phyloP scores from a whole-genome alignment of 2,888 invertebrate species.

The Argyresthia goedartella region DNA sequence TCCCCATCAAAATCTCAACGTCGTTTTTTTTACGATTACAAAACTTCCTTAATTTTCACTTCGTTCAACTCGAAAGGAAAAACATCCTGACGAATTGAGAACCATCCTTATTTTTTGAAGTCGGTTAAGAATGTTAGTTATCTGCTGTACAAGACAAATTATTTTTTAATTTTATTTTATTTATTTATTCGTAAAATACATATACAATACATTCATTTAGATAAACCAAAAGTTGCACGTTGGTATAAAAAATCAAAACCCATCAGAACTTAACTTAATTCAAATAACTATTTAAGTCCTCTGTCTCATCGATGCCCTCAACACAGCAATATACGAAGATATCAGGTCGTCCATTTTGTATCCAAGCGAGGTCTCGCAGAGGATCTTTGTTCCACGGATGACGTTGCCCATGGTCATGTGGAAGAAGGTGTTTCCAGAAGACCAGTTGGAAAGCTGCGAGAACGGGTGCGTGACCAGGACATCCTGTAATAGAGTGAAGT shows the following conservation, averaged over 20 bases:
- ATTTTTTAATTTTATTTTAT: too few relatives aligned
- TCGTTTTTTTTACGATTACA: too few relatives aligned
- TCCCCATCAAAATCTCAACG: too few relatives aligned
- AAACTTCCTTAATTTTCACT: too few relatives aligned
- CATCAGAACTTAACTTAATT: background rate
- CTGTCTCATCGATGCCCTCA: slow-evolving; percentile 47
- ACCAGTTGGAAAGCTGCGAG: slow-evolving; percentile 93
- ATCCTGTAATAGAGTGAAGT: slow-evolving; percentile 70
- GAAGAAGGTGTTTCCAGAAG: slow-evolving; percentile 95
- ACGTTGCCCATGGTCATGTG: slow-evolving; percentile 96
- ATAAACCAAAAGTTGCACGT: background rate
- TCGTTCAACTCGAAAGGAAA: too few relatives aligned
- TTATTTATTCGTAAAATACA: too few relatives aligned
- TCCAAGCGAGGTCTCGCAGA: slow-evolving; percentile 93
- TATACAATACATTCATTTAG: background rate
- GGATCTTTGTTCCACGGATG: slow-evolving; percentile 87
- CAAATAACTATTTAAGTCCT: slow-evolving; percentile 13
- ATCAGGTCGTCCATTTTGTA: slow-evolving; percentile 98
- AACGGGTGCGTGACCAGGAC: slow-evolving; percentile 88
- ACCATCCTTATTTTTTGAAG: too few relatives aligned
- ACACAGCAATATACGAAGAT: slow-evolving; percentile 85
- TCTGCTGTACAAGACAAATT: too few relatives aligned
- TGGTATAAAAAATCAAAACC: too few relatives aligned
- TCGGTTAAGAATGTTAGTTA: too few relatives aligned
- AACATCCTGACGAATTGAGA: too few relatives aligned